Evolutionary conservation across 2,888 invertebrate species (phyloP).

Genomic region (Ophraella communa): DNA sequence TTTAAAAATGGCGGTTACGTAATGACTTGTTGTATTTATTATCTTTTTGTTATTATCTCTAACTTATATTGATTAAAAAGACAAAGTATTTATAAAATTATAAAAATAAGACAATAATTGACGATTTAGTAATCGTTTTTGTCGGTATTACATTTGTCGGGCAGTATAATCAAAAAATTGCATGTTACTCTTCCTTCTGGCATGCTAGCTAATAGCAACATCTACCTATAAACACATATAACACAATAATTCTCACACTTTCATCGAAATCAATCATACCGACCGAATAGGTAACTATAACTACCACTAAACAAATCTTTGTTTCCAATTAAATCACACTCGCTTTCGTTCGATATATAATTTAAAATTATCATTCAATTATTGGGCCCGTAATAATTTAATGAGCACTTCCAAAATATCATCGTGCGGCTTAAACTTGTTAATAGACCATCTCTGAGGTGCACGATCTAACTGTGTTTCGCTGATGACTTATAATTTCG

Average conservation of each 20-base stretch:
- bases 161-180: background rate
- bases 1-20: too few species aligned
- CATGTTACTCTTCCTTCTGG: background rate
- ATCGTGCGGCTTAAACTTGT: constrained; percentile 29
- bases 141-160: background rate
- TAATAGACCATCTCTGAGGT: constrained; percentile 23
- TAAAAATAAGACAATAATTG: too few species aligned
- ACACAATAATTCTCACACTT: constrained; percentile 37
- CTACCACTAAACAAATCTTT: constrained; percentile 12
- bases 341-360: constrained; percentile 8
- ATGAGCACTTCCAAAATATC: constrained; percentile 33
- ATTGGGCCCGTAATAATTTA: constrained; percentile 28
- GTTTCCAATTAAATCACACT: constrained; percentile 23
- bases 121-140: too few species aligned
- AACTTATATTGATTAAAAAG: too few species aligned
- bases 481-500: constrained; percentile 28
- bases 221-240: constrained; percentile 9
- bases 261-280: constrained; percentile 35
- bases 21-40: too few species aligned
- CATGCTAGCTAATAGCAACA: constrained; percentile 6
- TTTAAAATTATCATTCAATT: constrained; percentile 32
- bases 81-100: too few species aligned
- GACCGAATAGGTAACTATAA: constrained; percentile 9
- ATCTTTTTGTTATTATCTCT: too few species aligned
- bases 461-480: constrained; percentile 32